phyloP scores from a whole-genome alignment of 2,797 vertebrate species.

The Stomatorhinus walkeri region DNA sequence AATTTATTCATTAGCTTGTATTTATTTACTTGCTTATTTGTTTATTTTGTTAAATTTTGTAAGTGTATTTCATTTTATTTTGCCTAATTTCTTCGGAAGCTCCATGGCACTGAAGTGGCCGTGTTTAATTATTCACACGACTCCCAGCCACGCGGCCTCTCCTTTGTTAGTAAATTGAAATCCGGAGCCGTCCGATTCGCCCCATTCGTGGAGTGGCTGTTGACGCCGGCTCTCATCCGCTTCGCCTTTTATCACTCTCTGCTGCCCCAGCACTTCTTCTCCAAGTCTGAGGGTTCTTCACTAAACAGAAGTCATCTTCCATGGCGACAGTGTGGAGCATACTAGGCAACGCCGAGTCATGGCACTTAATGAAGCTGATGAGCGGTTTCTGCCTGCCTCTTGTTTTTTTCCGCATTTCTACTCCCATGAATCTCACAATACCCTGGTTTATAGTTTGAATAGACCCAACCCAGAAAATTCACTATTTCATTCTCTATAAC shows the following conservation, averaged over 20 bases:
- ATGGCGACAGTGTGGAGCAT: too few relatives aligned
- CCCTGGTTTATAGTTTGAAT: not conserved
- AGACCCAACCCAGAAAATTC: not conserved
- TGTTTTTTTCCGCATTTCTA: not conserved
- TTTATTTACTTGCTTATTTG: not conserved
- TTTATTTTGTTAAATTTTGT: not conserved
- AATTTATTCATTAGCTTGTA: not conserved
- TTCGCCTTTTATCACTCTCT: slow-evolving; percentile 13
- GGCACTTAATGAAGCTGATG: not conserved
- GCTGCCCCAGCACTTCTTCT: not conserved
- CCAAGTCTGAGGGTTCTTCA: slow-evolving; percentile 21
- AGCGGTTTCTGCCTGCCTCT: not conserved
- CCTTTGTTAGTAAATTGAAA: slow-evolving; percentile 16
- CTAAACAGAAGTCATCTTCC: slow-evolving; percentile 15
- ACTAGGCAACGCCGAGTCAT: not conserved
- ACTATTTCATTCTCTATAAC: not conserved
- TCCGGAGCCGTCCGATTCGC: not conserved
- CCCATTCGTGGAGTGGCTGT: slow-evolving; percentile 16
- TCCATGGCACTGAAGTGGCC: not conserved
- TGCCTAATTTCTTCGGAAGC: not conserved
- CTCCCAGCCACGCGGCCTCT: not conserved
- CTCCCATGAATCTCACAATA: not conserved
- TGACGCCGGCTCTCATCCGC: slow-evolving; percentile 1
- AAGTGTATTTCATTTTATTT: not conserved
- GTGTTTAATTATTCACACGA: slow-evolving; percentile 13